phyloP scores from a whole-genome alignment of 64 coral and sea anemone species.

The Acropora yongei region DNA sequence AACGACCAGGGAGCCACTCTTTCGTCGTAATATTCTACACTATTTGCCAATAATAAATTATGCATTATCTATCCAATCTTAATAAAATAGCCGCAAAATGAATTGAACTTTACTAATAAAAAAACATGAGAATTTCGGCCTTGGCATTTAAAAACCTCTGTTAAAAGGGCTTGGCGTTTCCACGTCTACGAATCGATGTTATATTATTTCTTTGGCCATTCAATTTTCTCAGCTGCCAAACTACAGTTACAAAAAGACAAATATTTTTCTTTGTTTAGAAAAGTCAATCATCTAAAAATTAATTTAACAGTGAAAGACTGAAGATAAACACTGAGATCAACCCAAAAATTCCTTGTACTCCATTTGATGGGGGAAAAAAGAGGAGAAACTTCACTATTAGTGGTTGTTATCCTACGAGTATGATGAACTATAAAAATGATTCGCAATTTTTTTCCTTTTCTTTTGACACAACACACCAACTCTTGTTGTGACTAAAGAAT shows the following conservation, averaged over 20 bases:
- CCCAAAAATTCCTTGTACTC: too few species aligned
- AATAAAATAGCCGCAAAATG: background rate
- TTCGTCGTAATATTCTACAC: background rate
- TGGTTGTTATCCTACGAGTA: too few species aligned
- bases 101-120: background rate
- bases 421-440: too few species aligned
- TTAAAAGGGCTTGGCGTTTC: too few species aligned
- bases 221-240: background rate
- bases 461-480: too few species aligned
- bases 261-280: background rate
- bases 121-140: background rate
- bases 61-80: background rate
- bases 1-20: background rate
- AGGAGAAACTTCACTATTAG: too few species aligned
- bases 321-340: background rate
- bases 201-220: background rate
- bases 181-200: too few species aligned
- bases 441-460: too few species aligned
- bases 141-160: background rate
- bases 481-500: too few species aligned
- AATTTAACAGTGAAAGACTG: background rate
- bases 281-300: background rate
- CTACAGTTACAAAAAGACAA: background rate
- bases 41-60: slow-evolving; percentile 38
- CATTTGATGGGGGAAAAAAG: too few species aligned